Percentiles rank a stretch among this genome's conserved stretches.
Evolutionary conservation across 2,888 invertebrate genomes (phyloP).

Genomic region (Diabrotica balteata): DNA sequence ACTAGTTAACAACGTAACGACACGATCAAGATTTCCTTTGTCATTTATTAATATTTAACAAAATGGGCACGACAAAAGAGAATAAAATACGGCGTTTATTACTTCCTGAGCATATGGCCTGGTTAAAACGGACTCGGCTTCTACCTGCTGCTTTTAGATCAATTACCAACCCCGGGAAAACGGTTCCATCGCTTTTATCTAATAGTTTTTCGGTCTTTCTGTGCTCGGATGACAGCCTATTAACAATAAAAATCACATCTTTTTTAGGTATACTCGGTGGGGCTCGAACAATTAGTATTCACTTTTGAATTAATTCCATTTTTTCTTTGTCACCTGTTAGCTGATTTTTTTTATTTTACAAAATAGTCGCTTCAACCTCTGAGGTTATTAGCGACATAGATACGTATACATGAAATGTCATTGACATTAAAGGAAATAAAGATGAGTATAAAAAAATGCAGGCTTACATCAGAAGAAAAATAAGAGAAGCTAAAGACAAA

Average conservation of each 20-base stretch:
- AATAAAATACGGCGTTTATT: conserved; percentile 55
- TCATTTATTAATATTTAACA: conserved; percentile 60
- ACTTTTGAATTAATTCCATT: conserved; percentile 17
- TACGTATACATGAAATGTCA: too few species aligned
- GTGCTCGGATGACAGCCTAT: conserved; percentile 22
- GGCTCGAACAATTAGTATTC: conserved; percentile 21
- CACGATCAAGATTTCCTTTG: conserved; percentile 59
- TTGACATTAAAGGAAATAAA: too few species aligned
- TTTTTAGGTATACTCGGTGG: conserved; percentile 18
- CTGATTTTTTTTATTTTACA: too few species aligned
- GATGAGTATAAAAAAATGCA: too few species aligned
- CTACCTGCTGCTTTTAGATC: conserved; percentile 48
- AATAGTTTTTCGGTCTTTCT: conserved; percentile 7
- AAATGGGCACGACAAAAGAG: conserved; percentile 56
- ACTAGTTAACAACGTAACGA: conserved; percentile 58
- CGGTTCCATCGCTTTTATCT: conserved; percentile 28
- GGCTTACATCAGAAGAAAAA: too few species aligned
- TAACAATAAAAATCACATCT: conserved; percentile 23
- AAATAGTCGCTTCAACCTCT: too few species aligned
- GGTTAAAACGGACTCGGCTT: conserved; percentile 35
- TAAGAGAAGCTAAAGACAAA: too few species aligned
- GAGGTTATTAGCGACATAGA: too few species aligned
- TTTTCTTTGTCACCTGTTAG: conserved; percentile 12
- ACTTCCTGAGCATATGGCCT: conserved; percentile 57
- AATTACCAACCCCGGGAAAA: conserved; percentile 36